Conservation (phyloP, 2,888 invertebrate species). For the Ceriagrion tenellum region DNA sequence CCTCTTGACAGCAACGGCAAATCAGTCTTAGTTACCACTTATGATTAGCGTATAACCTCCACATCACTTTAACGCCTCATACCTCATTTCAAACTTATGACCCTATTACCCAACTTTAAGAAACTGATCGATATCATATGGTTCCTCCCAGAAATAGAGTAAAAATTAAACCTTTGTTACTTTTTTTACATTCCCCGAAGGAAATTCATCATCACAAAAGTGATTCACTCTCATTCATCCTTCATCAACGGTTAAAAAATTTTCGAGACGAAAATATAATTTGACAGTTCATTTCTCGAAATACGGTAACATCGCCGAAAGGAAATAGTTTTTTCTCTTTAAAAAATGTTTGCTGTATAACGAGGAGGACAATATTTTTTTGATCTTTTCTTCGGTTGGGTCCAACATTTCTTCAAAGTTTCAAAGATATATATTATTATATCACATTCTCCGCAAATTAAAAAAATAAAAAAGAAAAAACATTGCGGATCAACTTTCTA, state of each 20-base stretch:
- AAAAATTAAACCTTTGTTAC: background rate
- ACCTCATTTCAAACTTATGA: background rate
- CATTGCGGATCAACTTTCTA: conserved; percentile 31
- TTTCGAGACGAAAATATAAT: conserved; percentile 45
- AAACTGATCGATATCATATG: background rate
- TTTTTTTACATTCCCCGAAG: background rate
- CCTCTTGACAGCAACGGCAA: conserved; percentile 8
- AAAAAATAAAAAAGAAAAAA: conserved; percentile 49
- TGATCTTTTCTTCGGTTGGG: background rate
- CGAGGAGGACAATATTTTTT: conserved; percentile 6
- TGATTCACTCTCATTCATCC: background rate
- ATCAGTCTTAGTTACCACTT: conserved; percentile 57
- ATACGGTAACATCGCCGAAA: background rate
- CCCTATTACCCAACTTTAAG: background rate
- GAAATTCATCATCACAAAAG: background rate
- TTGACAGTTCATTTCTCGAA: background rate
- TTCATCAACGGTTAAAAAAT: conserved; percentile 12
- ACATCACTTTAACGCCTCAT: background rate
- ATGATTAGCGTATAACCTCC: background rate
- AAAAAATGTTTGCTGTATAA: conserved; percentile 6
- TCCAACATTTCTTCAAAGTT: conserved; percentile 21
- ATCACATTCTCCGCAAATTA: conserved; percentile 59
- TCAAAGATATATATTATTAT: conserved; percentile 54
- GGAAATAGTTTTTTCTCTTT: background rate
- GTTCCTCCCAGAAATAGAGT: conserved; percentile 19